Percentiles rank a stretch among this genome's conserved stretches.
These are phyloP conservation scores for Medauroidea extradentata DNA, from an alignment of 1,140 invertebrate species.

Conservation along the genomic window DNA sequence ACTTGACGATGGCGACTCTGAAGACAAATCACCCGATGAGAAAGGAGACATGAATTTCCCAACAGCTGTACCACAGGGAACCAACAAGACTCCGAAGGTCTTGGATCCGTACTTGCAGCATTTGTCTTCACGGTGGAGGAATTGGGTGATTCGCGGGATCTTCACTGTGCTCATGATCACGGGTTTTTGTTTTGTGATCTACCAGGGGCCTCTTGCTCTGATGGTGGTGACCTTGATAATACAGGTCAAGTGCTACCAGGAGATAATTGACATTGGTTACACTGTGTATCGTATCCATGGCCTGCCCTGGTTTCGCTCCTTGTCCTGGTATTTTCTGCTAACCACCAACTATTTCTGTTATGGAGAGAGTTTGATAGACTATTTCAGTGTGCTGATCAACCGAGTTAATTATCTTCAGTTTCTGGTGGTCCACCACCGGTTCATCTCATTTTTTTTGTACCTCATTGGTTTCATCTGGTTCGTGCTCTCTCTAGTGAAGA, in stretches of 20 bases:
- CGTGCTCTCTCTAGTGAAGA: constrained; percentile 92
- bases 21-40: constrained; percentile 68
- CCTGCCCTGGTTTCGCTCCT: constrained; percentile 95
- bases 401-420: constrained; percentile 81
- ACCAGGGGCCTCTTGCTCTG: constrained; percentile 89
- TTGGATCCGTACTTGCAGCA: constrained; percentile 70
- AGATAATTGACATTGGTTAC: constrained; percentile 99
- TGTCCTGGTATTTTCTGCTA: constrained; percentile 98
- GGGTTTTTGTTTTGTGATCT: constrained; percentile 91
- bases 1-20: constrained; percentile 63
- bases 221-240: constrained; percentile 95
- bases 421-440: constrained; percentile 69
- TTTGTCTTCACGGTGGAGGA: constrained; percentile 78
- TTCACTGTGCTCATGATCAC: constrained; percentile 97
- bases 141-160: constrained; percentile 96
- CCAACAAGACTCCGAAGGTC: constrained; percentile 81
- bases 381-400: constrained; percentile 93
- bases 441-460: constrained; percentile 96
- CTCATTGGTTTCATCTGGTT: constrained; percentile 98
- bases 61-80: constrained; percentile 77
- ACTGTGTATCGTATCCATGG: constrained; percentile 97
- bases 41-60: constrained; percentile 71
- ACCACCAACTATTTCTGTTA: constrained; percentile 99
- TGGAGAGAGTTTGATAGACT: constrained; percentile 95
- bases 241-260: constrained; percentile 99